Percentiles rank a stretch among this genome's conserved stretches.
Conservation (phyloP, 2,888 invertebrate species). For the Isotomurus palustris region DNA sequence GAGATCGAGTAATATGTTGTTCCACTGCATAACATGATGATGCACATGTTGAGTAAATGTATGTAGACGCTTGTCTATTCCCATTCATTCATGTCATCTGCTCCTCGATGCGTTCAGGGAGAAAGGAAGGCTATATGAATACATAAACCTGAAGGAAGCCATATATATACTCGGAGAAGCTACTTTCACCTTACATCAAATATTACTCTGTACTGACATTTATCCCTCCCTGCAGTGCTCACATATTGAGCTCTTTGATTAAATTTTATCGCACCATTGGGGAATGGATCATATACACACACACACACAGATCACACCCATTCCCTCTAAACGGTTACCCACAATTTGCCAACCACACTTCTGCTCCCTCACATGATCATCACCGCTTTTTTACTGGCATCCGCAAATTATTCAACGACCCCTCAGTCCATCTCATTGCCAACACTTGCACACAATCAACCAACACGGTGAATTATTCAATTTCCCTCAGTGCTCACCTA, state of each 20-base stretch:
- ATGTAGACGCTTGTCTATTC: background rate
- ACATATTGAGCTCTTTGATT: conserved; percentile 2
- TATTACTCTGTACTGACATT: background rate
- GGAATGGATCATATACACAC: background rate
- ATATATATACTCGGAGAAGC: background rate
- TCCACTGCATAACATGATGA: no score
- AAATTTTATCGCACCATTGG: conserved; percentile 1
- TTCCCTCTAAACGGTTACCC: background rate
- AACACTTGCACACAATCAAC: no score
- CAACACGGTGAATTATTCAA: no score
- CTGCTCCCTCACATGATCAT: no score
- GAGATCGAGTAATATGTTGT: no score
- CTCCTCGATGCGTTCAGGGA: background rate
- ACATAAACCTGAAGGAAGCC: no score
- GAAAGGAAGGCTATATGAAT: background rate
- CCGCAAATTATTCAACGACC: no score
- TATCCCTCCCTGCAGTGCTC: conserved; percentile 1
- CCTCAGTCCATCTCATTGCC: no score
- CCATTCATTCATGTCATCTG: conserved; percentile 2
- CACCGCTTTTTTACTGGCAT: no score
- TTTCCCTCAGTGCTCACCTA: conserved; percentile 62
- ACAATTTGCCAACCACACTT: conserved; percentile 4
- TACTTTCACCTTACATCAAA: background rate
- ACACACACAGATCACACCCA: background rate
- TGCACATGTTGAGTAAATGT: no score